phyloP scores from a whole-genome alignment of 1,140 invertebrate genomes.

The Antheraea pernyi region DNA sequence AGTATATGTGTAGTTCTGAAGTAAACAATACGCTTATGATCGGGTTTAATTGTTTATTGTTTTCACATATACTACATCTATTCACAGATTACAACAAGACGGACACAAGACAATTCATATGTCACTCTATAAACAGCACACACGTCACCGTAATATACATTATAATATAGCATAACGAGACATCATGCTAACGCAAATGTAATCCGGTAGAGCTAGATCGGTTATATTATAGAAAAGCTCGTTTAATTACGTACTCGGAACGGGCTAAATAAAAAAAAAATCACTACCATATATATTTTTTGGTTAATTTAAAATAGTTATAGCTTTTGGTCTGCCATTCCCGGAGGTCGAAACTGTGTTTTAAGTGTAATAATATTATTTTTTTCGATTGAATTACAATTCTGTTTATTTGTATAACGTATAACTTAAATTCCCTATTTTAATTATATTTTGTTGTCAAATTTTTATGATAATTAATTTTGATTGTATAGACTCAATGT shows the following conservation, averaged over 20 bases:
- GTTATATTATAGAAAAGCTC: background rate
- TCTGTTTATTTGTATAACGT: background rate
- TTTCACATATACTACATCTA: background rate
- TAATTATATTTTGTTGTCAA: background rate
- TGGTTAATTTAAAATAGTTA: background rate
- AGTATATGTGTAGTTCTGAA: background rate
- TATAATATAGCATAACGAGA: background rate
- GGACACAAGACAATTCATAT: background rate
- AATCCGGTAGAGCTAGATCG: background rate
- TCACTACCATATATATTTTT: background rate
- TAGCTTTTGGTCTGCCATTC: constrained; percentile 41
- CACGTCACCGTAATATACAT: background rate
- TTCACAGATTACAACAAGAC: background rate
- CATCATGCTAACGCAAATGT: background rate
- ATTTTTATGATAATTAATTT: constrained; percentile 39
- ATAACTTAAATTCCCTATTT: background rate
- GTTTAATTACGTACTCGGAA: background rate
- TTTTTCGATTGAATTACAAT: background rate
- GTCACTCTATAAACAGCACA: background rate
- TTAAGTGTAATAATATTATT: constrained; percentile 27
- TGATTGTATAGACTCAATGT: constrained; percentile 49
- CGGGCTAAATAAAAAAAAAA: background rate
- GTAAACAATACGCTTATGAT: background rate
- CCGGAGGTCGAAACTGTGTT: constrained; percentile 32
- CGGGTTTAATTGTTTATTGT: background rate